A percentile compares a stretch with the other conserved stretches of the same genome.
Evolutionary conservation across 2,113 vertebrate genomes (phyloP).

Genomic region (Seriola quinqueradiata): DNA sequence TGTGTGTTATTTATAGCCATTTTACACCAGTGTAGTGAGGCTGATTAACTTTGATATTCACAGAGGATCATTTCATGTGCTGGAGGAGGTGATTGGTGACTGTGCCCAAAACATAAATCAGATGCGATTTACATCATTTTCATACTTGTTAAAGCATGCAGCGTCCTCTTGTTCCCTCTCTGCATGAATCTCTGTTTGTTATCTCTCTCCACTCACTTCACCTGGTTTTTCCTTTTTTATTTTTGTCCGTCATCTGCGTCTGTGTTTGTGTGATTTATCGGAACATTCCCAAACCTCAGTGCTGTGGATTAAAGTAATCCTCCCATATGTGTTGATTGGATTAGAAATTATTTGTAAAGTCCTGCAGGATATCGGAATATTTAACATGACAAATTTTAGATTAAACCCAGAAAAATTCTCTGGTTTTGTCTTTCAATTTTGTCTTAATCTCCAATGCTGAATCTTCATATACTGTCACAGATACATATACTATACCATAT

Average conservation of each 20-base stretch:
- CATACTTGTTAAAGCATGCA: no score
- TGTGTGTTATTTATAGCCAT: no score
- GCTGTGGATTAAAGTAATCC: constrained; percentile 2
- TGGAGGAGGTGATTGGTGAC: no score
- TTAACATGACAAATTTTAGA: not conserved
- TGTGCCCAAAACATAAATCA: no score
- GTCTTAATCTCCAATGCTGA: not conserved
- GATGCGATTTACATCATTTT: no score
- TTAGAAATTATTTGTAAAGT: not conserved
- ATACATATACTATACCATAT: not conserved
- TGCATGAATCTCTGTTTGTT: not conserved
- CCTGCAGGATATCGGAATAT: not conserved
- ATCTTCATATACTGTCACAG: not conserved
- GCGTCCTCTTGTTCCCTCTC: not conserved
- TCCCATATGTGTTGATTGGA: constrained; percentile 24
- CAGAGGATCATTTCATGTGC: no score
- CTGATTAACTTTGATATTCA: no score
- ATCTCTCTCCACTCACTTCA: not conserved
- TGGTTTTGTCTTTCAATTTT: not conserved
- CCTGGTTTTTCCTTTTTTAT: not conserved
- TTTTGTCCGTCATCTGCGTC: not conserved
- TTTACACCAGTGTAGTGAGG: no score
- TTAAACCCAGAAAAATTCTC: constrained; percentile 2
- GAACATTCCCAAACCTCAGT: not conserved
- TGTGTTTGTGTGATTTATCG: not conserved